These are phyloP conservation scores for Zaprionus nigranus DNA, from an alignment of 1,140 invertebrate species.

Conservation along the genomic window DNA sequence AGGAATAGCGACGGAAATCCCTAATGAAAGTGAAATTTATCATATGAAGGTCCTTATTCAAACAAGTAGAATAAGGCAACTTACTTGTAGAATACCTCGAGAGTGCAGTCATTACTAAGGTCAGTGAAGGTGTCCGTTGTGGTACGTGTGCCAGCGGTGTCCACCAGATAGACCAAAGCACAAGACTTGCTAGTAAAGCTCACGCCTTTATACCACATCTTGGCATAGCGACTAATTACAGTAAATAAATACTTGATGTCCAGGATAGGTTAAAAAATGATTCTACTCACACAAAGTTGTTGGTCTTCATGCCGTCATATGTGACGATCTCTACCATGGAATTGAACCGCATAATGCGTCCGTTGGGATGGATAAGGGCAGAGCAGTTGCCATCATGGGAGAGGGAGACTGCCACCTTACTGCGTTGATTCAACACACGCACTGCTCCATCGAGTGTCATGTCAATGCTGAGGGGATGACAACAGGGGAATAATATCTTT, in stretches of 20 bases:
- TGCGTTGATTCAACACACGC: slow-evolving; percentile 91
- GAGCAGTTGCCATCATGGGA: slow-evolving; percentile 89
- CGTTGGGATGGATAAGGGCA: slow-evolving; percentile 92
- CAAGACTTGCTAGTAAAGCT: slow-evolving; percentile 94
- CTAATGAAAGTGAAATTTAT: slow-evolving; percentile 61
- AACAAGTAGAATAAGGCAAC: not conserved
- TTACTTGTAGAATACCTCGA: slow-evolving; percentile 91
- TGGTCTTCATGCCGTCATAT: slow-evolving; percentile 81
- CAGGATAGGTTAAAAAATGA: not conserved
- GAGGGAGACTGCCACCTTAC: slow-evolving; percentile 90
- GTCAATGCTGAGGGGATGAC: slow-evolving; percentile 87
- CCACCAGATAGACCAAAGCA: slow-evolving; percentile 93
- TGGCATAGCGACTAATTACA: slow-evolving; percentile 88
- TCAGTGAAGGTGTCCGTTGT: slow-evolving; percentile 94
- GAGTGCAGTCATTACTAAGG: slow-evolving; percentile 91
- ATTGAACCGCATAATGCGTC: slow-evolving; percentile 92
- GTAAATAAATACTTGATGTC: not conserved
- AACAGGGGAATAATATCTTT: not conserved
- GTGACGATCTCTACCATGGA: slow-evolving; percentile 90
- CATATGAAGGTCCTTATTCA: not conserved
- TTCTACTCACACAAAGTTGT: slow-evolving; percentile 76
- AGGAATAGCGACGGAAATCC: slow-evolving; percentile 89
- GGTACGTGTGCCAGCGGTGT: slow-evolving; percentile 93
- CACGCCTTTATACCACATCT: slow-evolving; percentile 96
- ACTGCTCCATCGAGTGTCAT: slow-evolving; percentile 93